Base-by-base conservation (phyloP, 2,888 invertebrate genomes). In the Conchocele bisecta region DNA sequence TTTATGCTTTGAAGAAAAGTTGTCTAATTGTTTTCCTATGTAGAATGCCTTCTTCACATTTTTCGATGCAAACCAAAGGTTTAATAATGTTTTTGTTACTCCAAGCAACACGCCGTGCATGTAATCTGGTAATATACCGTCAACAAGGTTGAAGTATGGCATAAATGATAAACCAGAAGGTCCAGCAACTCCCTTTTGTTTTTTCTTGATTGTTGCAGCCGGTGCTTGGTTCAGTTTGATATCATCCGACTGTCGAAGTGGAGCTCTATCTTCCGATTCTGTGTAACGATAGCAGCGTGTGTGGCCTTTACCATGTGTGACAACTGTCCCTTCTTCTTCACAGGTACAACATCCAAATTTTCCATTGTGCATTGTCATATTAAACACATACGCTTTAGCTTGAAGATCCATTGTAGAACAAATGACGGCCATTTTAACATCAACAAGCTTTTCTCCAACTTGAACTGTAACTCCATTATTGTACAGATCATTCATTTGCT, bases 361-460 rank as follows among this genome's bases (percentile, higher is more conserved):
- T 3, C 80, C 80, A 79, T 82, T 82, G 58, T 29, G 65, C 1
- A 42, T 42, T 15, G 73, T 67, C 80, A 82, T 82, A 44, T 80
- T 80, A n/a, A 82, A 31, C 1, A 72, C 53, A 9, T 37, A 48
- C 33, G 76, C 79, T 54, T 79, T 82, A 29, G 82, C 79, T 39
- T 50, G 75, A 24, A 79, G 46, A 53, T 79, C 81, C n/a, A 65
- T n/a, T 11, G 44, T 69, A 35, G 51, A 57, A 53, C 66, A 66
- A 11, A 71, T 0, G 15, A 81, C 64, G 28, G 29, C 17, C 9
- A 68, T 20, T 31, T 57, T 53, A 7, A 78, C 72, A 58, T 15
- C 66, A 15, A 44, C n/a, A n/a, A n/a, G n/a, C n/a, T n/a, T n/a
- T 4, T 20, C 61, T 7, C 64, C 59, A 28, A 44, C 11, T n/a